Conservation (phyloP, 2,113 vertebrate species). For the Apodemus speciosus region DNA sequence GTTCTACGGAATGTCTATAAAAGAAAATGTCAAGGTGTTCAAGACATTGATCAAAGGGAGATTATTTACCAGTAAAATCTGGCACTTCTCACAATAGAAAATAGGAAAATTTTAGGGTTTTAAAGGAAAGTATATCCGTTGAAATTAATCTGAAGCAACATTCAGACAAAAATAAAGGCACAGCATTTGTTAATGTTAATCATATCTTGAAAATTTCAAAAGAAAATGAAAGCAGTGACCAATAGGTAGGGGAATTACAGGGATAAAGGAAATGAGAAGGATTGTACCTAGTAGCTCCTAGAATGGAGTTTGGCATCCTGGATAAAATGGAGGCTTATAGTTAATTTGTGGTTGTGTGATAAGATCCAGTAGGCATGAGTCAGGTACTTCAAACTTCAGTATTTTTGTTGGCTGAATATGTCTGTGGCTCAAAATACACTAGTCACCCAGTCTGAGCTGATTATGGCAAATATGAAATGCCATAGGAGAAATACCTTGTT, state of each 20-base stretch:
- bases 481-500: not conserved
- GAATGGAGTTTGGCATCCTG: not conserved
- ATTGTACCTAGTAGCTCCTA: not conserved
- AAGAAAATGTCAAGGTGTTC: not conserved
- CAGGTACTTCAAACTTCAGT: not conserved
- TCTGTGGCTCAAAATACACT: not conserved
- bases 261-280: no score
- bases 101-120: not conserved
- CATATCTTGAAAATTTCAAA: not conserved
- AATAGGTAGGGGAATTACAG: not conserved
- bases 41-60: accelerated
- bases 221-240: not conserved
- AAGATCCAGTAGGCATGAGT: not conserved
- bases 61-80: not conserved
- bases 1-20: not conserved
- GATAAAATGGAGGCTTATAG: not conserved
- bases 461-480: not conserved
- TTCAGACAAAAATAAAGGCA: not conserved
- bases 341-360: not conserved
- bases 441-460: not conserved
- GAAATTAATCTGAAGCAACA: not conserved
- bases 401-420: not conserved
- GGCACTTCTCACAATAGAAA: not conserved
- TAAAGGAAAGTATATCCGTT: not conserved
- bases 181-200: no score